Conservation (phyloP, 2,888 invertebrate species). For the Rotaria socialis region DNA sequence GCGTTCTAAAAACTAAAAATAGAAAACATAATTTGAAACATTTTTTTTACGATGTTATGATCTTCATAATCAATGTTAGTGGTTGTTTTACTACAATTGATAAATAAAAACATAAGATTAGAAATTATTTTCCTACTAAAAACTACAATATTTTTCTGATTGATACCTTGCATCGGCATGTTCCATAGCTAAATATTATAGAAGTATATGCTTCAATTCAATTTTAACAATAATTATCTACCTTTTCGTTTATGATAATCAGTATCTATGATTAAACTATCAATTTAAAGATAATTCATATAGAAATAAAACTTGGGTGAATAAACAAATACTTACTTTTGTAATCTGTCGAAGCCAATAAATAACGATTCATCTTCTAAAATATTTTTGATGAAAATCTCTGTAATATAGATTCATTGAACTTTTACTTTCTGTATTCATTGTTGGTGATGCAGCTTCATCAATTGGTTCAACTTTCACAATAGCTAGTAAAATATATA, state of each 20-base stretch:
- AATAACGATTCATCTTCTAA: not conserved
- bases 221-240: not conserved
- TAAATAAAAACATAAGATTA: not conserved
- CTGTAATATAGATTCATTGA: not conserved
- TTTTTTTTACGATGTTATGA: not conserved
- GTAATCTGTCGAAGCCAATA: not conserved
- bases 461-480: not conserved
- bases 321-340: not conserved
- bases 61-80: not conserved
- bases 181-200: not conserved
- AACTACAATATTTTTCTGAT: not conserved
- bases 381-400: not conserved
- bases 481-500: not conserved
- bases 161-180: not conserved
- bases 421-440: not conserved
- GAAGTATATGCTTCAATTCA: not conserved
- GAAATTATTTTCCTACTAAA: not conserved
- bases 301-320: not conserved
- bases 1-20: not conserved
- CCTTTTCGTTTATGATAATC: slow-evolving; percentile 8
- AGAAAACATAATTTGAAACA: too few species aligned
- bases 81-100: not conserved
- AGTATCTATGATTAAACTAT: not conserved
- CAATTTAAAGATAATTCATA: not conserved
- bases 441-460: not conserved